phyloP scores from a whole-genome alignment of 1,140 invertebrate species.

The Psilanteris sp. region DNA sequence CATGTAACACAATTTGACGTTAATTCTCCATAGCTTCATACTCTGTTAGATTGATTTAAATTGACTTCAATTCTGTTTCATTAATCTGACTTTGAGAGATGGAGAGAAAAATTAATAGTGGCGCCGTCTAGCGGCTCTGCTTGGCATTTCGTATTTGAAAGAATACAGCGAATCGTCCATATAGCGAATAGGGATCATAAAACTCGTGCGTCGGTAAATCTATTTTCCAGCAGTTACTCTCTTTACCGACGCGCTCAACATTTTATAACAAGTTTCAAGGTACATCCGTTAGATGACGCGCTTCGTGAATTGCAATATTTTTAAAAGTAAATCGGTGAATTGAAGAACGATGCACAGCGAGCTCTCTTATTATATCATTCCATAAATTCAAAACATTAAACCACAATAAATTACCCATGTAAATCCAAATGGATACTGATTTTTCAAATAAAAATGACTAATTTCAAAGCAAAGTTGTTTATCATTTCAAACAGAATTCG shows the following conservation, averaged over 20 bases:
- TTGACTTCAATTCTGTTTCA: slow-evolving; percentile 71
- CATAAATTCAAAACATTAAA: no score
- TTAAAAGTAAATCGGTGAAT: no score
- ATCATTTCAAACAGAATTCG: slow-evolving; percentile 18
- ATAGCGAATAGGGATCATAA: no score
- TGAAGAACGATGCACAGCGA: no score
- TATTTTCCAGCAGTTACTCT: background rate
- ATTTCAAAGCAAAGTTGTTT: no score
- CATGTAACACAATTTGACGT: no score
- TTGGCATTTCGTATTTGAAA: background rate
- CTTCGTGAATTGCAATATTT: no score
- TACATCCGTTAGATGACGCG: background rate
- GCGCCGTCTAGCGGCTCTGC: slow-evolving; percentile 7
- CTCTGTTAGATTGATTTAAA: slow-evolving; percentile 69
- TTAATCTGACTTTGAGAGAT: slow-evolving; percentile 30
- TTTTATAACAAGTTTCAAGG: background rate
- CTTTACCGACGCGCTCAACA: background rate
- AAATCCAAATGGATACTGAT: no score
- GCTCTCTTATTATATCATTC: no score
- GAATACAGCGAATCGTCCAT: no score
- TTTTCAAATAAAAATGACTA: no score
- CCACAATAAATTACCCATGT: no score
- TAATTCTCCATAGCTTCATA: background rate
- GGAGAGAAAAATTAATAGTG: slow-evolving; percentile 11
- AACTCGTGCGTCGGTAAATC: slow-evolving; percentile 18